Conservation (phyloP, 37 sponge, comb jelly and placozoan species). For the Geodia barretti region DNA sequence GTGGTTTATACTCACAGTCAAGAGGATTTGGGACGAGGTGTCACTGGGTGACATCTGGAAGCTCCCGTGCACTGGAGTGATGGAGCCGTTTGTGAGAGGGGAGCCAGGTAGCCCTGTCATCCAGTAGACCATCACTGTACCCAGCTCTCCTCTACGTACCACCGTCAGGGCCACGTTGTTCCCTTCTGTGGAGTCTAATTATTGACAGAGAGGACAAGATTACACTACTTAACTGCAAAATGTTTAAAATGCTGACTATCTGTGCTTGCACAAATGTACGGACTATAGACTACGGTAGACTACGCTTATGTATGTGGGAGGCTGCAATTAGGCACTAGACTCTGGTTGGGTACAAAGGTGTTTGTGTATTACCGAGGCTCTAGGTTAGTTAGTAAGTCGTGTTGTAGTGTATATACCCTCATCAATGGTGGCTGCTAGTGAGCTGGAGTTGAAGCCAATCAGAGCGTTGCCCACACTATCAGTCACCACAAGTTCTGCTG, state of each 20-base stretch:
- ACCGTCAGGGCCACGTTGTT: conserved; percentile 65
- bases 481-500: conserved; percentile 12
- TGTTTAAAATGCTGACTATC: too few species aligned
- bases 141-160: conserved; percentile 49
- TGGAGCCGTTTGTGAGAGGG: conserved; percentile 43
- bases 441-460: conserved; percentile 42
- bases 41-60: conserved; percentile 14
- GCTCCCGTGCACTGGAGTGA: conserved; percentile 53
- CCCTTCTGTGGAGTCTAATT: background rate
- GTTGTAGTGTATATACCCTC: conserved; percentile 32
- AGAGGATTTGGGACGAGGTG: conserved; percentile 18
- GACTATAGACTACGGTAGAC: too few species aligned
- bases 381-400: too few species aligned
- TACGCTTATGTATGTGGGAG: too few species aligned
- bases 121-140: conserved; percentile 62
- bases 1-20: conserved; percentile 46
- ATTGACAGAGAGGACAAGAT: too few species aligned
- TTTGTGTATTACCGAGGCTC: too few species aligned
- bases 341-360: too few species aligned
- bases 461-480: conserved; percentile 52
- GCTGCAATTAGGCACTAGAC: too few species aligned
- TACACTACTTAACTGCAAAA: too few species aligned
- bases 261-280: too few species aligned
- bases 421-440: conserved; percentile 53
- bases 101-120: conserved; percentile 12